These are phyloP conservation scores for Sylvia atricapilla DNA, from an alignment of 2,113 vertebrate genomes.

Conservation along the genomic window DNA sequence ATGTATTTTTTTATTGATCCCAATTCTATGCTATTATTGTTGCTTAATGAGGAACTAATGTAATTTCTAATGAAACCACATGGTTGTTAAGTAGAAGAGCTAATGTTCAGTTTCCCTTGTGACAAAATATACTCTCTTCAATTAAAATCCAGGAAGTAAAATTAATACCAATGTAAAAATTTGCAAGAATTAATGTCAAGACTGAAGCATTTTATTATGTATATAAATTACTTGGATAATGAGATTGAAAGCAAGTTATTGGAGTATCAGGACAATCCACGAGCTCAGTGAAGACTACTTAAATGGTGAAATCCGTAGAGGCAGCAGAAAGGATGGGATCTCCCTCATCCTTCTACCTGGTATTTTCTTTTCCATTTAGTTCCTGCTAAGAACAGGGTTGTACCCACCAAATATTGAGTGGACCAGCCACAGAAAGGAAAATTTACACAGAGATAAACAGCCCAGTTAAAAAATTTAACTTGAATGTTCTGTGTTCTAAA, in stretches of 20 bases:
- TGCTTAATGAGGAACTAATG: constrained; percentile 73
- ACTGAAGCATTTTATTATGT: constrained; percentile 38
- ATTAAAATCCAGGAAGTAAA: constrained; percentile 68
- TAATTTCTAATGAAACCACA: constrained; percentile 70
- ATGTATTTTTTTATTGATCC: constrained; percentile 66
- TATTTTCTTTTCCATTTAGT: background rate
- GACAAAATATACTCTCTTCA: constrained; percentile 57
- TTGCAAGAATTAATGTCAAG: constrained; percentile 39
- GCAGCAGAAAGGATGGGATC: background rate
- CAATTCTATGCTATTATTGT: constrained; percentile 60
- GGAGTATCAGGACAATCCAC: background rate
- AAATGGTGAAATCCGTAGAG: background rate
- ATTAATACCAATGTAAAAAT: constrained; percentile 63
- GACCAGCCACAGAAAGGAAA: background rate
- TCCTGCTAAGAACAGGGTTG: background rate
- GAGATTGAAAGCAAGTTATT: constrained; percentile 8
- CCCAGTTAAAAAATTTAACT: background rate
- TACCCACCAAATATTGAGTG: background rate
- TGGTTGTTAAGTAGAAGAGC: constrained; percentile 53
- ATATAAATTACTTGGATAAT: constrained; percentile 41
- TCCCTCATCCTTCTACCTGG: background rate
- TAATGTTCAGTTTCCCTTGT: constrained; percentile 64
- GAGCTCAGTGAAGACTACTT: background rate
- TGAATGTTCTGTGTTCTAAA: background rate
- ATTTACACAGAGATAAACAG: background rate